These are phyloP conservation scores for Drosophila parabipectinata DNA, from an alignment of 1,140 invertebrate genomes.

Conservation along the genomic window DNA sequence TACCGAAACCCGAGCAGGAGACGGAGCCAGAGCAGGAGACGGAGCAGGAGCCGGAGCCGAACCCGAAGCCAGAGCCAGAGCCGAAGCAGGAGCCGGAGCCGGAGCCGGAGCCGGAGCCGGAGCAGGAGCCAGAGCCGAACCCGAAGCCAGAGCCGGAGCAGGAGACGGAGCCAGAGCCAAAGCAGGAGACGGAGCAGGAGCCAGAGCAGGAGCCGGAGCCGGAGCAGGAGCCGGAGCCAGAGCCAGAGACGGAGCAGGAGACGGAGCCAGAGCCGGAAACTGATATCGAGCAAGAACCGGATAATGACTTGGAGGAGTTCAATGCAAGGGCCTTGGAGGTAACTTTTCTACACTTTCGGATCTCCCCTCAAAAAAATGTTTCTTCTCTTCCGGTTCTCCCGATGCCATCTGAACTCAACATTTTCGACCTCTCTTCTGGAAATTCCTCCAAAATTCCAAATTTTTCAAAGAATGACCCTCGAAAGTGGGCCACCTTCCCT, in stretches of 20 bases:
- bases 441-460: too few species aligned
- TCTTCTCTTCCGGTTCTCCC: too few species aligned
- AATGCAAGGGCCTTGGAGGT: background rate
- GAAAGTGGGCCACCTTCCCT: too few species aligned
- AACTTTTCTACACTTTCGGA: background rate
- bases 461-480: too few species aligned
- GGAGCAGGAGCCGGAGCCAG: background rate
- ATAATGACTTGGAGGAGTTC: background rate
- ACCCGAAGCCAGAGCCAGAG: background rate
- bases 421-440: too few species aligned
- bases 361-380: background rate
- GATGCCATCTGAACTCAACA: too few species aligned
- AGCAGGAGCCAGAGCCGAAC: too few species aligned
- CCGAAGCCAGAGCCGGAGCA: too few species aligned
- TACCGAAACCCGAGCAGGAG: too few species aligned
- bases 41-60: slow-evolving; percentile 5
- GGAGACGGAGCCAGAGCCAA: too few species aligned
- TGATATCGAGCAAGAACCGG: background rate
- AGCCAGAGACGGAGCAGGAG: background rate
- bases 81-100: too few species aligned
- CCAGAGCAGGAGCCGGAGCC: background rate
- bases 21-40: slow-evolving; percentile 3
- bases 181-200: background rate
- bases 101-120: too few species aligned
- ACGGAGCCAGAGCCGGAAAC: background rate